Evolutionary conservation across 2,797 vertebrate genomes (phyloP), one percentile per base, ranked within the genome.

Genomic region (Chelon auratus): DNA sequence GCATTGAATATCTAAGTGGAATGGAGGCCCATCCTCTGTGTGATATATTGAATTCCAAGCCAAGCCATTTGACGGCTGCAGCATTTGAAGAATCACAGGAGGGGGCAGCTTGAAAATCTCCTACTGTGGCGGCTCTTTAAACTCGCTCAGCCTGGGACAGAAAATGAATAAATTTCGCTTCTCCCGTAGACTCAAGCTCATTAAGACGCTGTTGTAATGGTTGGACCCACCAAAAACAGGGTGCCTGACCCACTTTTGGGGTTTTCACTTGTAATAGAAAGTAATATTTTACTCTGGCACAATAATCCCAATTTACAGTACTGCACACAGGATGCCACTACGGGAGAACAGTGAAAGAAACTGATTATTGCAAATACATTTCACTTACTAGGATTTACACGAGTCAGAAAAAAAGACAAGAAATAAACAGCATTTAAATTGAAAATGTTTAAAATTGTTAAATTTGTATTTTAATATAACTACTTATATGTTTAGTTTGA

Each of bases 51-150:
- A 86, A 88, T 89, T 83, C 82, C 77, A 87, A 89, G 86, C 86
- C 88, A 89, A 89, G 87, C 88, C 78, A 80, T 90, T 91, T 85
- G 78, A 90, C 75, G 68, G 78, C 68, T 89, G 78, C 77, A 61
- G 64, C 77, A 86, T 90, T 91, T 91, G 88, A 90, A 90, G 91
- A 88, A 75, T 86, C 87, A 72, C 88, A 90, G 91, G 86, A 87
- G 86, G 88, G 88, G 89, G 84, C 64, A 84, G 66, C 77, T 87
- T 83, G 68, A 83, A 86, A 87, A 89, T 88, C 91, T 78, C 88
- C 86, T 70, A 87, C 89, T 90, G 89, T 84, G 86, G 68, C 69
- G 53, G 63, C 71, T 87, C 87, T 90, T 89, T 89, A 89, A 91
- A 89, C 88, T 88, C 73, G 83, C 79, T 82, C 75, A 89, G 87